Evolutionary conservation across 2,113 vertebrate genomes (phyloP).

Genomic region (Ictidomys tridecemlineatus): DNA sequence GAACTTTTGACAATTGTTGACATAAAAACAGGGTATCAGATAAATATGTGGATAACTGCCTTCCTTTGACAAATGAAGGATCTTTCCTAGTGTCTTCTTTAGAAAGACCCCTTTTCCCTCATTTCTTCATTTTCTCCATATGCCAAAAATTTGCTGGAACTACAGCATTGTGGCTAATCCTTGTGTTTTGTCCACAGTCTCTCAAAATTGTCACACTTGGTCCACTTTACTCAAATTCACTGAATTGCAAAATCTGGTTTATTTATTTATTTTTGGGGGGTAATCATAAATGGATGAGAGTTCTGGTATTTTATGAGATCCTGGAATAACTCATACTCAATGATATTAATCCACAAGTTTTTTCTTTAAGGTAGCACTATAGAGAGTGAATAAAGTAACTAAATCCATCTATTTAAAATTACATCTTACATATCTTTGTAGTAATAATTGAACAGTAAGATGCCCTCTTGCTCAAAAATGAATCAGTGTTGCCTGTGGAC

Average conservation of each 20-base stretch:
- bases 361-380: background rate
- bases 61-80: background rate
- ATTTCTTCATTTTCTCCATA: background rate
- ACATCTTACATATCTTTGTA: background rate
- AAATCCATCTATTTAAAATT: constrained; percentile 9
- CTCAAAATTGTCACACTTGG: background rate
- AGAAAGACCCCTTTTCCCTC: background rate
- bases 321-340: background rate
- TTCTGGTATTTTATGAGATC: background rate
- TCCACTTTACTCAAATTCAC: background rate
- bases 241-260: background rate
- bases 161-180: background rate
- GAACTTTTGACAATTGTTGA: background rate
- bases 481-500: background rate
- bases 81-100: background rate
- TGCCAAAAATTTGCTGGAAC: background rate
- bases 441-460: background rate
- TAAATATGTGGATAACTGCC: constrained; percentile 10
- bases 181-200: background rate
- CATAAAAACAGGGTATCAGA: background rate
- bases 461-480: constrained; percentile 17
- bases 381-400: background rate
- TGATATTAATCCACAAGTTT: background rate
- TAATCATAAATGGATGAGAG: background rate
- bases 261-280: too few species aligned